Conservation (phyloP, 2,888 invertebrate genomes). For the Nomada hirtipes region DNA sequence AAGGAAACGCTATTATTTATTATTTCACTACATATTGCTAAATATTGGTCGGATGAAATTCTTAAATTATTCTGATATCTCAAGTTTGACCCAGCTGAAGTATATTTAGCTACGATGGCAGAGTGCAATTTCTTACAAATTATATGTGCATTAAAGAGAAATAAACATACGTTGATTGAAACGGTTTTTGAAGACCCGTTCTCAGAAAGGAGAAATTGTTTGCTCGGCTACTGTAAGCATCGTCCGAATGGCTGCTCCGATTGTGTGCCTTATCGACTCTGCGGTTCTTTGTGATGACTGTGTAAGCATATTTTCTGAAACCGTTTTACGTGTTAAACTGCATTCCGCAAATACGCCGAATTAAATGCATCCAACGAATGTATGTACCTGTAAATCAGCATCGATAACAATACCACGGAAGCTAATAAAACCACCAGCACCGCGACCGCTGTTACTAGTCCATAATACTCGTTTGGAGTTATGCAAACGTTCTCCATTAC, state of each 20-base stretch:
- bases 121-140: too few species aligned
- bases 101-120: too few species aligned
- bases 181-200: slow-evolving; percentile 82
- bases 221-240: slow-evolving; percentile 76
- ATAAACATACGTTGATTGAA: slow-evolving; percentile 79
- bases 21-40: too few species aligned
- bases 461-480: slow-evolving; percentile 93
- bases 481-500: slow-evolving; percentile 91
- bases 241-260: slow-evolving; percentile 81
- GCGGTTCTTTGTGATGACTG: slow-evolving; percentile 87
- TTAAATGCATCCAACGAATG: not conserved
- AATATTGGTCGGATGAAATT: too few species aligned
- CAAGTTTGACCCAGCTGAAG: too few species aligned
- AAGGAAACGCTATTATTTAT: too few species aligned
- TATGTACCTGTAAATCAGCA: slow-evolving; percentile 90
- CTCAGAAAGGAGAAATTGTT: slow-evolving; percentile 84
- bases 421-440: slow-evolving; percentile 90
- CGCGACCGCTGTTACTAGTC: slow-evolving; percentile 92
- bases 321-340: slow-evolving; percentile 8
- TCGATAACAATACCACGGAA: slow-evolving; percentile 90
- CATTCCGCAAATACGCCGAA: not conserved
- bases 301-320: slow-evolving; percentile 88
- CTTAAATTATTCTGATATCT: not conserved
- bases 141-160: not conserved
- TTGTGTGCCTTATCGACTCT: slow-evolving; percentile 77